These are phyloP conservation scores for Stegodyphus dumicola DNA, from an alignment of 1,140 invertebrate genomes.

Conservation along the genomic window DNA sequence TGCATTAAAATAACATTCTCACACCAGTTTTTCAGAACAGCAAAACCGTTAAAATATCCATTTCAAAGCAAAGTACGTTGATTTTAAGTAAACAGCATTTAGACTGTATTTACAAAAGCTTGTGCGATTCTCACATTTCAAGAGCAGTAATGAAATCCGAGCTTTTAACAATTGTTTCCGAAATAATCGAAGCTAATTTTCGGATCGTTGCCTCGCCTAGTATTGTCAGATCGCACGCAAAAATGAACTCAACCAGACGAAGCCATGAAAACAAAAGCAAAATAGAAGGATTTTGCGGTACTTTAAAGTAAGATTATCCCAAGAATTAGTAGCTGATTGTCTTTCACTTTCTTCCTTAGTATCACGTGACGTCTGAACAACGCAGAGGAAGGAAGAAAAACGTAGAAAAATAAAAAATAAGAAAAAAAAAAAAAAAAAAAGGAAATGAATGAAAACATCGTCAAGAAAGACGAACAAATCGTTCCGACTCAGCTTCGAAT, in stretches of 20 bases:
- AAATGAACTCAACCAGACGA: background rate
- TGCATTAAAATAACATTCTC: background rate
- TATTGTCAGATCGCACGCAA: background rate
- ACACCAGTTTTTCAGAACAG: no score
- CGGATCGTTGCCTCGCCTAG: no score
- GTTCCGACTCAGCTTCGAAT: conserved; percentile 15
- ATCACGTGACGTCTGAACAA: conserved; percentile 26
- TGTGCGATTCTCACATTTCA: no score
- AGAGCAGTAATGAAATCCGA: no score
- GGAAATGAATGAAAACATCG: background rate
- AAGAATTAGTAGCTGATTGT: conserved; percentile 33
- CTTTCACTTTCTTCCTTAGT: background rate
- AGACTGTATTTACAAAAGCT: no score
- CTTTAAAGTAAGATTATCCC: conserved; percentile 19
- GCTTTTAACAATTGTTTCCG: no score
- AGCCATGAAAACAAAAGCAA: background rate
- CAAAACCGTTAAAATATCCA: no score
- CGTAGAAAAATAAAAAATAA: no score
- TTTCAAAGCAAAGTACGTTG: no score
- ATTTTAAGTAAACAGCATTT: no score
- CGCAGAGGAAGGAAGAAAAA: background rate
- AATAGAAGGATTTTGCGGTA: background rate
- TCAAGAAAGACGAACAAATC: background rate
- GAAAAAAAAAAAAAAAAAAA: no score
- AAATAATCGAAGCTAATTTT: no score